Evolutionary conservation across 2,888 invertebrate genomes (phyloP).

Genomic region (Sialis lutaria): DNA sequence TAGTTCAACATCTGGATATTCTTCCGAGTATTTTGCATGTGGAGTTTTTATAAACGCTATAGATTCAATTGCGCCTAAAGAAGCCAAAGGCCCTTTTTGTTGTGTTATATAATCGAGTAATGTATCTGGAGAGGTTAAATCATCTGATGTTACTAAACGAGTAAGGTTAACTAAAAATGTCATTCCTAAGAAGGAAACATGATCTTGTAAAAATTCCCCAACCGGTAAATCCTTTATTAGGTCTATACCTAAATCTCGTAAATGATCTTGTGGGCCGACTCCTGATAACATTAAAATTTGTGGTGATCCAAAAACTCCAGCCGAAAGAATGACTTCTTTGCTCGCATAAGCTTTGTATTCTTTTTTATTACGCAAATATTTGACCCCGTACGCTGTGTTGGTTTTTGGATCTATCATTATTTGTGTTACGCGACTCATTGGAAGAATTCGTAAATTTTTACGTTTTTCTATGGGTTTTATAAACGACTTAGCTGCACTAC

Average conservation of each 20-base stretch:
- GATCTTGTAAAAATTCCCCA: constrained; percentile 49
- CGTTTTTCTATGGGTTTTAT: constrained; percentile 32
- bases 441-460: constrained; percentile 37
- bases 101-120: constrained; percentile 24
- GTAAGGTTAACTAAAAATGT: constrained; percentile 33
- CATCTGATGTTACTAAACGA: constrained; percentile 23
- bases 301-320: constrained; percentile 68
- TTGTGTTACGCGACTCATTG: constrained; percentile 36
- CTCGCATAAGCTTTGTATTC: constrained; percentile 33
- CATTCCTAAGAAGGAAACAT: constrained; percentile 40
- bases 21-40: constrained; percentile 28
- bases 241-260: constrained; percentile 36
- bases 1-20: constrained; percentile 47
- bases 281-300: constrained; percentile 74
- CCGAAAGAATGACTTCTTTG: constrained; percentile 61
- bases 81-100: constrained; percentile 33
- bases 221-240: constrained; percentile 44
- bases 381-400: constrained; percentile 42
- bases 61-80: constrained; percentile 37
- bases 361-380: constrained; percentile 33
- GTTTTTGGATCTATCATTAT: constrained; percentile 37
- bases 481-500: constrained; percentile 39
- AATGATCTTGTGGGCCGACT: constrained; percentile 36
- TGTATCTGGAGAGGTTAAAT: constrained; percentile 21
- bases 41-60: constrained; percentile 40